Evolutionary conservation across 2,113 vertebrate species (phyloP).

Genomic region (Aegypius monachus): DNA sequence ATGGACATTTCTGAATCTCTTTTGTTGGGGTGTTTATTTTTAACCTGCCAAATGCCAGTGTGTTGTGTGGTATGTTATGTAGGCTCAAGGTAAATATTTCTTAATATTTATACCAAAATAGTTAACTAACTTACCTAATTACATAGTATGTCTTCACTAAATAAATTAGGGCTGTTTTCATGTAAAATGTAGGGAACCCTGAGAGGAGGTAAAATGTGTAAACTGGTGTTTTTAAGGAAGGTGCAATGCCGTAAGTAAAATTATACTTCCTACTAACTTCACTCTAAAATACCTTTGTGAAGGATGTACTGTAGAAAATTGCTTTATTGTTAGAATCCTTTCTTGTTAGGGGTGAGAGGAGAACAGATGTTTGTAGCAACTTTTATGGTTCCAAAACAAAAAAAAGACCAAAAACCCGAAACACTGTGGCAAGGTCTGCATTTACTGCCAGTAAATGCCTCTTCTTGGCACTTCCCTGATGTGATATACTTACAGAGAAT

Average conservation of each 20-base stretch:
- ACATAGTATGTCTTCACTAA: rapidly evolving
- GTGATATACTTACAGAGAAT: rapidly evolving
- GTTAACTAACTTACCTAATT: background rate
- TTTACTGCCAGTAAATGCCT: background rate
- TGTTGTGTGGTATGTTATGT: rapidly evolving
- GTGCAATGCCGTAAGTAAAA: rapidly evolving
- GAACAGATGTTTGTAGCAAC: background rate
- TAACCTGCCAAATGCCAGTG: rapidly evolving
- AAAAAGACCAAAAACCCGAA: background rate
- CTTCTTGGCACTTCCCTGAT: background rate
- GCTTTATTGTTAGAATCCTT: too few relatives aligned
- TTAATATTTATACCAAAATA: too few relatives aligned
- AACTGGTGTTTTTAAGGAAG: background rate
- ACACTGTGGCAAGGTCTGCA: rapidly evolving
- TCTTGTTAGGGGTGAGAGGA: background rate
- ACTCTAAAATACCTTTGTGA: rapidly evolving
- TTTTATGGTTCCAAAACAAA: background rate
- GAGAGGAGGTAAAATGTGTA: background rate
- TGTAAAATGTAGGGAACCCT: rapidly evolving
- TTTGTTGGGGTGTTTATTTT: background rate
- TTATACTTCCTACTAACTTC: rapidly evolving
- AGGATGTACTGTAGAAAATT: rapidly evolving
- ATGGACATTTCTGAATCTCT: background rate
- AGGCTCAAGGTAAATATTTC: background rate
- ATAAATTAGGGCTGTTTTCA: background rate